Evolutionary conservation across 37 sponge, comb jelly and placozoan species (phyloP).

Genomic region (Haliclona indistincta): DNA sequence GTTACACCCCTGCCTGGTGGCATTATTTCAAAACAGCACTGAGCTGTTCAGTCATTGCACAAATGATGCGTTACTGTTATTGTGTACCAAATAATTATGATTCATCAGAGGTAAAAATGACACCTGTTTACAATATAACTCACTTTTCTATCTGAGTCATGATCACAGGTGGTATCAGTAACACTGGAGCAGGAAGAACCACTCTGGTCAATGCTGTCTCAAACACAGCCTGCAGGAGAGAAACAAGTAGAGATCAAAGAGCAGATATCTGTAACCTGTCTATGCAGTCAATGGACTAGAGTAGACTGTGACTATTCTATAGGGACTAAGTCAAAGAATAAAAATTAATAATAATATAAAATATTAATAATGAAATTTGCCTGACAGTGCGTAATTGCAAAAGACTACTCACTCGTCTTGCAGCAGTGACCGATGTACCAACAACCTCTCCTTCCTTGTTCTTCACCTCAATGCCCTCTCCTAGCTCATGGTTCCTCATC

Average conservation of each 20-base stretch:
- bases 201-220: slow-evolving; percentile 73
- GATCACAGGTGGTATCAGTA: slow-evolving; percentile 75
- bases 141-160: slow-evolving; percentile 78
- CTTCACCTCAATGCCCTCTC: slow-evolving; percentile 77
- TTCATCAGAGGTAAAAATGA: too few relatives aligned
- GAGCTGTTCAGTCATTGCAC: too few relatives aligned
- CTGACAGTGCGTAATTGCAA: too few relatives aligned
- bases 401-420: slow-evolving; percentile 59
- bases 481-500: slow-evolving; percentile 85
- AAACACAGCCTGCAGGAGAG: slow-evolving; percentile 53
- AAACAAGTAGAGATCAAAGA: not conserved
- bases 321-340: not conserved
- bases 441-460: slow-evolving; percentile 58
- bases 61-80: too few relatives aligned
- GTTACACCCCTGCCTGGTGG: too few relatives aligned
- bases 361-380: too few relatives aligned
- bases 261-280: not conserved
- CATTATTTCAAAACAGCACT: too few relatives aligned
- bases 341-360: too few relatives aligned
- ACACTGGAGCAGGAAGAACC: slow-evolving; percentile 79
- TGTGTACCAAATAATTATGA: too few relatives aligned
- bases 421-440: slow-evolving; percentile 77
- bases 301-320: not conserved
- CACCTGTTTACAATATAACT: too few relatives aligned
- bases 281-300: too few relatives aligned